A percentile compares a stretch with the other conserved stretches of the same genome.
phyloP scores from a whole-genome alignment of 2,888 invertebrate genomes.

The Ceraclea dissimilis region DNA sequence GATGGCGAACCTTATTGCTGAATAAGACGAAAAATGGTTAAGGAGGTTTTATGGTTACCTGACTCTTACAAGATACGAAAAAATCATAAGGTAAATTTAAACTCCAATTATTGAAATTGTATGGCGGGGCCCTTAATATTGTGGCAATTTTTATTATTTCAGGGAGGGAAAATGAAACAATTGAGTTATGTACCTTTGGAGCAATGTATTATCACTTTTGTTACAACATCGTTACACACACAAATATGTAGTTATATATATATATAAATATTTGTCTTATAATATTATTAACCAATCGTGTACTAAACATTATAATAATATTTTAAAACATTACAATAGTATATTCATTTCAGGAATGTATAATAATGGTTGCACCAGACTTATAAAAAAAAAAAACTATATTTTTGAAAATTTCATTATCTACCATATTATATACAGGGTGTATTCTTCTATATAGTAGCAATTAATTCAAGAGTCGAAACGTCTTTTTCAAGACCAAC shows the following conservation, averaged over 20 bases:
- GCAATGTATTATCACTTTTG: conserved; percentile 25
- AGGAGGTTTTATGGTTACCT: too few relatives aligned
- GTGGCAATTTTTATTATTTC: too few relatives aligned
- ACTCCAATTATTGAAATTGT: too few relatives aligned
- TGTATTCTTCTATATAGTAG: too few relatives aligned
- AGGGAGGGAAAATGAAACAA: too few relatives aligned
- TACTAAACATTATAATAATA: conserved; percentile 23
- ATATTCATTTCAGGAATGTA: conserved; percentile 21
- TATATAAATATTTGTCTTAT: conserved; percentile 1
- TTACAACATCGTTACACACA: conserved; percentile 24
- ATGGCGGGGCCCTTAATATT: too few relatives aligned
- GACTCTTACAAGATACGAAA: too few relatives aligned
- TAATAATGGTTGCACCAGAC: conserved; percentile 17
- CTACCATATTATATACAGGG: background rate
- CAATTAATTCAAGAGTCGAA: too few relatives aligned
- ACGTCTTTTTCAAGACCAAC: too few relatives aligned
- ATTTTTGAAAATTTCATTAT: background rate
- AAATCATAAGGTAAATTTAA: too few relatives aligned
- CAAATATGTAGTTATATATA: conserved; percentile 7
- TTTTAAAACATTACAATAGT: conserved; percentile 24
- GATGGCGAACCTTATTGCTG: too few relatives aligned
- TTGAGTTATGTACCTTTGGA: conserved; percentile 16
- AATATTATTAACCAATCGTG: conserved; percentile 8
- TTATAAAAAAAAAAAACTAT: conserved; percentile 5
- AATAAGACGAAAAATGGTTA: too few relatives aligned